Evolutionary conservation across 2,888 invertebrate genomes (phyloP), one percentile per base, ranked within the genome.

Genomic region (Apamea anceps): DNA sequence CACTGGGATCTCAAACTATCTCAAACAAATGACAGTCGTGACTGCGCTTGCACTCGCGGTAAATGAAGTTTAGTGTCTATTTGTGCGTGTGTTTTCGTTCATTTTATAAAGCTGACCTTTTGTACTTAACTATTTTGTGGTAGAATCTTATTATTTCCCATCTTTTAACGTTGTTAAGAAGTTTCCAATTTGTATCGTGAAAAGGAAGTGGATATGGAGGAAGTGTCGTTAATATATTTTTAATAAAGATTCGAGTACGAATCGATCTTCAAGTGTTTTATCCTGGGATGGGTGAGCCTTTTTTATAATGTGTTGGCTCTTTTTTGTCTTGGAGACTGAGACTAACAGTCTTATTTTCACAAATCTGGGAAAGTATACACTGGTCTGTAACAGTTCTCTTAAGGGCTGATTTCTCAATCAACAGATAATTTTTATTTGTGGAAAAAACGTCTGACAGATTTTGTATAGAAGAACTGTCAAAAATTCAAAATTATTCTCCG

Each of bases 241-340:
- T 68, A 79, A 84, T 68, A 79, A 72, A 48, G 85, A 57, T 32
- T 68, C 48, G n/a, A 82, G 78, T 66, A 60, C 28, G 28, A 28
- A 84, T 65, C 65, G 63, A 81, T 77, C 37, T 37, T 13, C n/a
- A 57, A 77, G 54, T 62, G 21, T 48, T 81, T 21, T 81, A 21
- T 10, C 18, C 48, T 81, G 45, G 0, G 21, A 45, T 67, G 45
- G 32, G 2, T 6, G 51, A 63, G 5, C 8, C 6, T 8, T 54
- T 15, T 70, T 12, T 10, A 10, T 13, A 18, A 42, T n/a, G 25
- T n/a, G 15, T 18, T 28, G 2, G 42, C 10, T 54, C 37, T 63
- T 42, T 48, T 37, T 77, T 28, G 10, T 6, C 15, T 37, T 48
- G 12, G 3, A 15, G 5, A 18, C 1, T 1, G 42, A 12, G 6